Evolutionary conservation across 2,888 invertebrate species (phyloP), one percentile per base, ranked within the genome.

Genomic region (Scaptomyza tumidula): DNA sequence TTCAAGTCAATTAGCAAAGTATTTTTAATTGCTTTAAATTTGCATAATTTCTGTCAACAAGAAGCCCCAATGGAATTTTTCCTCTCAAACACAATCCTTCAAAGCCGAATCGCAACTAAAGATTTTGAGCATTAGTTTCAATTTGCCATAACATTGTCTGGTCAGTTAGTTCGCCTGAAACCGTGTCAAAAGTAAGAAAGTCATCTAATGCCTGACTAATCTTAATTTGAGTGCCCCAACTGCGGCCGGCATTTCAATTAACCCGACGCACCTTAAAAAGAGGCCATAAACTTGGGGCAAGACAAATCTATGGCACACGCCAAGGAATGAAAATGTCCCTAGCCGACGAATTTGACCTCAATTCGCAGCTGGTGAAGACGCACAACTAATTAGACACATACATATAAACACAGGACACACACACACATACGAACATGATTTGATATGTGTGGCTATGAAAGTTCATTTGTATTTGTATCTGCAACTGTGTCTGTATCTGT

Each of bases 11-110:
- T 86, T 86, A 86, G 78, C 86, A 86, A 86, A 86, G 88, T 79
- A 81, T 83, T 83, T 80, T 87, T 86, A 86, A 86, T 86, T 86
- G 86, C 81, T 67, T 87, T 86, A 81, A 86, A 86, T 86, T 86
- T 86, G 85, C 88, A 86, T 86, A 87, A 86, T 79, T 81, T 81
- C 65, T 75, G 88, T 87, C 88, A 86, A 87, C 85, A 87, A 76
- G 67, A 44, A 61, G 66, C 55, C 68, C 71, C 2, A 14, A 27
- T 19, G 11, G 44, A 53, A 46, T 14, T 37, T 3, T 27, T 33
- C 29, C 10, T 44, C 24, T n/a, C n/a, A n/a, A n/a, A n/a, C n/a
- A n/a, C n/a, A n/a, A n/a, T n/a, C n/a, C n/a, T n/a, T n/a, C n/a
- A n/a, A n/a, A n/a, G 14, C 58, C 31, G 11, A 5, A 2, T 24